A percentile compares a stretch with the other conserved stretches of the same genome.
phyloP scores from a whole-genome alignment of 2,113 vertebrate genomes.

The Ursus arctos region DNA sequence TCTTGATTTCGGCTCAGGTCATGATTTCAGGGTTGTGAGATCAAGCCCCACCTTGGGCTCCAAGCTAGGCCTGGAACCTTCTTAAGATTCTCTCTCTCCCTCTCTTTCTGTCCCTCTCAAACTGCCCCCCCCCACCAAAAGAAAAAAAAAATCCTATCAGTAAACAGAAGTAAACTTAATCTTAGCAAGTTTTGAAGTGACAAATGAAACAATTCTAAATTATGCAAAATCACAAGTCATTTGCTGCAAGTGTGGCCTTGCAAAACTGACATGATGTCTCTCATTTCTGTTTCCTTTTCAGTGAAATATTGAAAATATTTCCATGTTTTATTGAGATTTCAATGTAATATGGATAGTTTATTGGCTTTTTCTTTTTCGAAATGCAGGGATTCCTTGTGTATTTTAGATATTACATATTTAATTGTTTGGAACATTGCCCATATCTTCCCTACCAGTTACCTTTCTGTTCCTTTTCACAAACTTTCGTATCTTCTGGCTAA shows the following conservation, averaged over 20 bases:
- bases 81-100: neutral
- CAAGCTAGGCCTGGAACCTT: neutral
- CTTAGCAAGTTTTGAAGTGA: neutral
- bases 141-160: neutral
- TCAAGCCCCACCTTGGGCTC: neutral
- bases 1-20: neutral
- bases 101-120: neutral
- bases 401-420: neutral
- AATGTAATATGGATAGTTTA: neutral
- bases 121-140: neutral
- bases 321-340: neutral
- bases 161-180: neutral
- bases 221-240: neutral
- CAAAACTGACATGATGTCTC: neutral
- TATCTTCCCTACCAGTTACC: neutral
- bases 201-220: neutral
- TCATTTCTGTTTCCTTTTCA: neutral
- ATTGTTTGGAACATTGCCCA: neutral
- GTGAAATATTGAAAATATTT: neutral
- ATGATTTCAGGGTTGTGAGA: neutral
- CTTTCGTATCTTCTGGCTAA: neutral
- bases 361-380: neutral
- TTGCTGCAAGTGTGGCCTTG: neutral
- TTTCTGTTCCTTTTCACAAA: neutral
- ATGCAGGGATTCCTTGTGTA: neutral